Base-by-base conservation (phyloP, 1,140 invertebrate genomes). In the Asbolus verrucosus region DNA sequence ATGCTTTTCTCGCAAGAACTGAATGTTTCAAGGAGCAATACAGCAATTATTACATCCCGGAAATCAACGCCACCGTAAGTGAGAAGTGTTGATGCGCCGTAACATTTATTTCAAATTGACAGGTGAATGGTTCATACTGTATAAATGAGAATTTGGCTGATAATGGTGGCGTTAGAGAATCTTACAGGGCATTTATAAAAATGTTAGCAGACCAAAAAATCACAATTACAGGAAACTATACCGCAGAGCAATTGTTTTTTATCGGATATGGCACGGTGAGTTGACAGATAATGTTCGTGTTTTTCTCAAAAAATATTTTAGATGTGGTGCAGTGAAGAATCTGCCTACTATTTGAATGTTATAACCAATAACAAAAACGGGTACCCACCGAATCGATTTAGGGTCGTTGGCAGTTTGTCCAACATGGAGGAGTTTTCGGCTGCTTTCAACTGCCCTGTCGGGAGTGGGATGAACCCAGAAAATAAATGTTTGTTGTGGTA, bases 361-460 rank as follows among this genome's bases (percentile, higher is more conserved):
- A 27, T 54, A 13, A 2, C 88, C 1, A 82, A 90, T 54, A 87
- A 88, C 70, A 82, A 90, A 62, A 86, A 91, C 60, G 84, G 86
- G 60, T 91, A 94, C 77, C 91, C 92, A 14, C 91, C 92, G 0
- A 88, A 88, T 11, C 86, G 89, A 67, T 95, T 90, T 84, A 89
- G 95, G 21, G 93, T 98, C 0, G 85, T 92, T 41, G 95, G 96
- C 0, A 91, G 95, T 0, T 81, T 98, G 8, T 93, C 94, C 14
- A 98, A 98, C 78, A 92, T 94, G 86, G 85, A 89, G 41, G 93
- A 96, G 66, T 98, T 98, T 82, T 84, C 94, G 0, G 79, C 86
- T 61, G 94, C 95, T 78, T 98, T 95, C 82, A 88, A 91, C 31
- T 98, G 96, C 81, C 90, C 92, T 0, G 62, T 84, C 0, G 90